A percentile compares a stretch with the other conserved stretches of the same genome.
phyloP scores from a whole-genome alignment of 2,113 vertebrate genomes.

The Emydura subglobosa region DNA sequence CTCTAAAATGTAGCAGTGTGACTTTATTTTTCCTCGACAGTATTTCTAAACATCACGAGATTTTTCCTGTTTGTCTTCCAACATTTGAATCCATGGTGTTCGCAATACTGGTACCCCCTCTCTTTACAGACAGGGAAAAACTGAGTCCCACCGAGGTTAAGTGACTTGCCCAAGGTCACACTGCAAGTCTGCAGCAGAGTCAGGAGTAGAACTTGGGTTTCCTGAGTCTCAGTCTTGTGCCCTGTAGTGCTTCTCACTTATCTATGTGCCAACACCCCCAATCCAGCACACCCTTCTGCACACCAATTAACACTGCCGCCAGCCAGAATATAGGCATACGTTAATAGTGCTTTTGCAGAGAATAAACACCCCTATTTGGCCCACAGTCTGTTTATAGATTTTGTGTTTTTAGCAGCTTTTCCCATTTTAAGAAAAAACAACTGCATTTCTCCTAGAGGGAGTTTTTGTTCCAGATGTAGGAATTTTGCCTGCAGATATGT shows the following conservation, averaged over 20 bases:
- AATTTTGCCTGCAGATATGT: not conserved
- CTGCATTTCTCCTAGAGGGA: not conserved
- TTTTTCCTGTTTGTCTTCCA: not conserved
- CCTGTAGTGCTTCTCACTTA: not conserved
- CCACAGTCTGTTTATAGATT: not conserved
- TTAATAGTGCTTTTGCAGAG: not conserved
- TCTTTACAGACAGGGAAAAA: not conserved
- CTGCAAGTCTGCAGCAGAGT: not conserved
- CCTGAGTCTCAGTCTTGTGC: not conserved
- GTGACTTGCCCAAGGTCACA: not conserved
- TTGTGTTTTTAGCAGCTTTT: not conserved
- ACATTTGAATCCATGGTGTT: fast-evolving
- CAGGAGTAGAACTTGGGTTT: not conserved
- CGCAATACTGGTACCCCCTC: not conserved
- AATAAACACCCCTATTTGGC: not conserved
- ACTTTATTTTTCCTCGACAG: too few relatives aligned
- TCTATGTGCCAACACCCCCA: not conserved
- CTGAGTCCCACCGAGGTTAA: not conserved
- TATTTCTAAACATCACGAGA: not conserved
- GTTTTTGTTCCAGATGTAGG: not conserved
- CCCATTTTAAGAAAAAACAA: not conserved
- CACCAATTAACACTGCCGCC: not conserved
- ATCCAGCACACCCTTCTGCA: not conserved
- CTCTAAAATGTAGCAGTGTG: too few relatives aligned
- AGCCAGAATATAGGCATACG: not conserved